Evolutionary conservation across 2,888 invertebrate genomes (phyloP).

Genomic region (Stenodema calcarata): DNA sequence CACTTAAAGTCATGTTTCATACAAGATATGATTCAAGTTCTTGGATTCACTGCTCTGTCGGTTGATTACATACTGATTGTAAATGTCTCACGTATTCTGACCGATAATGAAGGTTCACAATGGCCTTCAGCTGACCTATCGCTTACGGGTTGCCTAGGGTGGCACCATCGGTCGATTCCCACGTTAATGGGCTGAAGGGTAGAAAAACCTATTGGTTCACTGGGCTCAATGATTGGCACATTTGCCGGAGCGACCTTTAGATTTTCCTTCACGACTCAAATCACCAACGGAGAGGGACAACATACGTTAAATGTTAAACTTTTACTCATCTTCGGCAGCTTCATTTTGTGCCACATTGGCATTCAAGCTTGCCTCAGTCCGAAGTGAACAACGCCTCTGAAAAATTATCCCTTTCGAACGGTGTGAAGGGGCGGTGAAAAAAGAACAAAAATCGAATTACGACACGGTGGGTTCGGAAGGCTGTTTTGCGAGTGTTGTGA

Average conservation of each 20-base stretch:
- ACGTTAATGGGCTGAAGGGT: neutral
- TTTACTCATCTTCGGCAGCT: conserved; percentile 25
- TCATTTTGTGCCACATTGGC: conserved; percentile 20
- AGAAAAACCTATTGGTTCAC: neutral
- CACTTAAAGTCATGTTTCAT: no score
- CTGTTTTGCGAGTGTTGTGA: neutral
- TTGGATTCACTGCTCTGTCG: no score
- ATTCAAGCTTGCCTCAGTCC: neutral
- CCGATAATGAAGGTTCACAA: no score
- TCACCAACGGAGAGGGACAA: neutral
- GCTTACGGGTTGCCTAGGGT: neutral
- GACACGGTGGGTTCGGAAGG: neutral
- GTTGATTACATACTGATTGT: no score
- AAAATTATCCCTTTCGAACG: neutral
- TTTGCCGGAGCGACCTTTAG: conserved; percentile 18
- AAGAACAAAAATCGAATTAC: neutral
- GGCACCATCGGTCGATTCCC: neutral
- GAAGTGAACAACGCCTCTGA: neutral
- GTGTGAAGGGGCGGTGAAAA: neutral
- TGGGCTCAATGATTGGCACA: conserved; percentile 25
- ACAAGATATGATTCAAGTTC: no score
- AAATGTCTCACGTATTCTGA: no score
- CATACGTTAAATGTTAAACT: conserved; percentile 14
- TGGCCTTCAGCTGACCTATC: neutral
- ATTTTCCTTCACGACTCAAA: conserved; percentile 13